A percentile compares a stretch with the other conserved stretches of the same genome.
Conservation (phyloP, 2,888 invertebrate genomes). For the Amphimallon solstitiale region DNA sequence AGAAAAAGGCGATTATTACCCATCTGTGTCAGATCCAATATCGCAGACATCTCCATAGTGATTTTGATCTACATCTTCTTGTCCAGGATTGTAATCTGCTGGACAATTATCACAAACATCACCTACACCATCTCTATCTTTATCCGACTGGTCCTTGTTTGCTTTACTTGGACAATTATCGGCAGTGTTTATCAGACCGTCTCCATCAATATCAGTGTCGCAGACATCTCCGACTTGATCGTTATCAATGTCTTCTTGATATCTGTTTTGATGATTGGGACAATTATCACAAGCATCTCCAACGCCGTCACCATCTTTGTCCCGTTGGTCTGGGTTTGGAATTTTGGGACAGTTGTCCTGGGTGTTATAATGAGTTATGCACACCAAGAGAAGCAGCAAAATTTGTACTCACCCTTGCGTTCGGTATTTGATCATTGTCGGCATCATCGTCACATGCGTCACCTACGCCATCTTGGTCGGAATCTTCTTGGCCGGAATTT, state of each 20-base stretch:
- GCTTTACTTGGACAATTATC: conserved; percentile 80
- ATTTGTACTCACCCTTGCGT: conserved; percentile 75
- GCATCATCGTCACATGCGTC: conserved; percentile 93
- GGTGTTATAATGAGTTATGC: neutral
- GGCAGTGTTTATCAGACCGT: conserved; percentile 76
- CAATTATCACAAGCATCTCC: conserved; percentile 95
- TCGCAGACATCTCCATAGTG: conserved; percentile 93
- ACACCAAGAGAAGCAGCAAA: too few species aligned
- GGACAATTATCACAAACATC: conserved; percentile 94
- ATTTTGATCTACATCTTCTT: conserved; percentile 80
- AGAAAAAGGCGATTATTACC: conserved; percentile 66
- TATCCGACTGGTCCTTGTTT: conserved; percentile 85
- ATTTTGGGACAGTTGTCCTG: conserved; percentile 87
- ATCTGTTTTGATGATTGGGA: conserved; percentile 82
- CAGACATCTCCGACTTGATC: conserved; percentile 89
- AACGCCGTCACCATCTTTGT: conserved; percentile 77
- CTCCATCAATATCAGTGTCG: conserved; percentile 92
- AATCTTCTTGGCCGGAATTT: conserved; percentile 94
- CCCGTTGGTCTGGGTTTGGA: conserved; percentile 83
- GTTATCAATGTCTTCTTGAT: conserved; percentile 86
- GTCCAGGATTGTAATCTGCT: conserved; percentile 76
- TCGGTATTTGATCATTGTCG: conserved; percentile 84
- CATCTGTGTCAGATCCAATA: conserved; percentile 83
- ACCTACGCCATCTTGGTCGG: conserved; percentile 85
- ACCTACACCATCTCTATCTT: conserved; percentile 87